These are phyloP conservation scores for Philopotamus ludificatus DNA, from an alignment of 1,140 invertebrate genomes.

Conservation along the genomic window DNA sequence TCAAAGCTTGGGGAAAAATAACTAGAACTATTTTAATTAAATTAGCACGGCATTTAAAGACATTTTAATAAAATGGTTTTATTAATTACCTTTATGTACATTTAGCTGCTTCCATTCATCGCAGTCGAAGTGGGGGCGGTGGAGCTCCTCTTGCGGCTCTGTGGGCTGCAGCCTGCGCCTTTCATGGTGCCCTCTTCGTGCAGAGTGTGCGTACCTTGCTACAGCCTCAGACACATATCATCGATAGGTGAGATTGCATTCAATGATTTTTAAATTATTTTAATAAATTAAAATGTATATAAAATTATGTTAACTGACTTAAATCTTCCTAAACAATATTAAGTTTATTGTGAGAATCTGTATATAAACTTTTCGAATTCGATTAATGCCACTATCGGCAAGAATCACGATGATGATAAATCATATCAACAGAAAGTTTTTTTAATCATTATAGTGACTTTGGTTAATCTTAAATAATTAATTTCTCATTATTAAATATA, in stretches of 20 bases:
- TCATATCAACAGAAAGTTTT: too few relatives aligned
- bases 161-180: conserved; percentile 48
- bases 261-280: too few relatives aligned
- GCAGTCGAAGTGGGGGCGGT: conserved; percentile 44
- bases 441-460: too few relatives aligned
- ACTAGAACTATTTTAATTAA: background rate
- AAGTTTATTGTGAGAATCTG: background rate
- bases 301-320: background rate
- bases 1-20: conserved; percentile 1
- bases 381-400: too few relatives aligned
- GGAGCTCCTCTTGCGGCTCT: conserved; percentile 45
- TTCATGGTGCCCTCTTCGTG: conserved; percentile 44
- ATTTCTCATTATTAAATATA: too few relatives aligned
- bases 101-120: conserved; percentile 44
- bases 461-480: too few relatives aligned
- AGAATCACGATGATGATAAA: too few relatives aligned
- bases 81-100: background rate
- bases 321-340: background rate
- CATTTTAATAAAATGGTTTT: too few relatives aligned
- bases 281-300: background rate
- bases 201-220: conserved; percentile 43
- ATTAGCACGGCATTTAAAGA: too few relatives aligned
- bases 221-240: conserved; percentile 1
- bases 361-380: too few relatives aligned
- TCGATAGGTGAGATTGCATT: too few relatives aligned